These are phyloP conservation scores for Harpalus rufipes DNA, from an alignment of 2,888 invertebrate genomes.

Conservation along the genomic window DNA sequence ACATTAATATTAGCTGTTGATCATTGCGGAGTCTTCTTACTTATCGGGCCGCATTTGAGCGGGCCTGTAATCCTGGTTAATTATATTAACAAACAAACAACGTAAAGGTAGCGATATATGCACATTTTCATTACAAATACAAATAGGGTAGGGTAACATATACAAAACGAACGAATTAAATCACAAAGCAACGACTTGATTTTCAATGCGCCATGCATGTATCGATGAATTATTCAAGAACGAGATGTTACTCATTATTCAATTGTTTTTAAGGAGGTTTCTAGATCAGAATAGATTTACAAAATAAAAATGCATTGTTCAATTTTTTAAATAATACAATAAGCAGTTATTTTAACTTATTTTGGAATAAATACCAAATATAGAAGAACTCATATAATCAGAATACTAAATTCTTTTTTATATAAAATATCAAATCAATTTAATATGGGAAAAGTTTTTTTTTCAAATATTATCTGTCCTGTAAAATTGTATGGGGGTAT, in stretches of 20 bases:
- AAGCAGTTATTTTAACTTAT: too few relatives aligned
- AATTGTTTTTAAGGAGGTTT: constrained; percentile 20
- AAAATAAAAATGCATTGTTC: neutral
- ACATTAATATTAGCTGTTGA: neutral
- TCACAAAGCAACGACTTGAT: constrained; percentile 53
- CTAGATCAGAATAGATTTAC: constrained; percentile 18
- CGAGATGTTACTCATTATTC: neutral
- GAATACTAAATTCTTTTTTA: too few relatives aligned
- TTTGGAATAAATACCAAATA: too few relatives aligned
- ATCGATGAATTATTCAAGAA: constrained; percentile 24
- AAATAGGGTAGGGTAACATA: constrained; percentile 55
- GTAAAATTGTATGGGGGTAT: too few relatives aligned
- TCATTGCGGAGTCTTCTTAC: constrained; percentile 26
- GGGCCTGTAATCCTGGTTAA: constrained; percentile 71
- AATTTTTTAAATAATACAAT: too few relatives aligned
- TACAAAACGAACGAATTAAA: constrained; percentile 70
- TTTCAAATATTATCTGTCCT: too few relatives aligned
- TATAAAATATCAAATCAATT: too few relatives aligned
- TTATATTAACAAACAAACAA: constrained; percentile 71
- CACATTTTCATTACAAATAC: constrained; percentile 68
- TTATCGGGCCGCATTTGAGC: constrained; percentile 65
- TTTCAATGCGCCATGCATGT: constrained; percentile 1
- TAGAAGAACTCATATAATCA: too few relatives aligned
- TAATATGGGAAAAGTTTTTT: too few relatives aligned
- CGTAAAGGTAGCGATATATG: constrained; percentile 53